Conservation (phyloP, 2,797 vertebrate genomes). For the Darevskia mixta region DNA sequence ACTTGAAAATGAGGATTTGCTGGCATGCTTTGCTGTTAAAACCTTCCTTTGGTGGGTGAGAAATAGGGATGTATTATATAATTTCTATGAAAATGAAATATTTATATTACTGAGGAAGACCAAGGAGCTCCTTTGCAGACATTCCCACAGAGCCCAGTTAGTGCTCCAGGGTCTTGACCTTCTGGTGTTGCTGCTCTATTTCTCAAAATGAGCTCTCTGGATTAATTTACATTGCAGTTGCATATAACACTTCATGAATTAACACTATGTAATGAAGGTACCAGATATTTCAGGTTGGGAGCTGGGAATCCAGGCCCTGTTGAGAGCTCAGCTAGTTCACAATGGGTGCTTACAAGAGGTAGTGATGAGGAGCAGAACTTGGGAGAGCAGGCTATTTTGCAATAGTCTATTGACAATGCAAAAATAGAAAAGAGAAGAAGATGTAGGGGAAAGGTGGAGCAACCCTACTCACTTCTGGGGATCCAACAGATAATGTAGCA, state of each 20-base stretch:
- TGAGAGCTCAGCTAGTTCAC: background rate
- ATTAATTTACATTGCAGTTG: background rate
- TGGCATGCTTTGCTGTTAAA: background rate
- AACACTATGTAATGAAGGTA: background rate
- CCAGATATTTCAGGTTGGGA: background rate
- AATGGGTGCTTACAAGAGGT: background rate
- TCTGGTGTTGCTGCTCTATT: background rate
- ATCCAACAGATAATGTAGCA: background rate
- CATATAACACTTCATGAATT: background rate
- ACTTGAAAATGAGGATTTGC: background rate
- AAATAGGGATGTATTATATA: constrained; percentile 7
- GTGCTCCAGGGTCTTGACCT: constrained; percentile 2
- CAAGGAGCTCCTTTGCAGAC: background rate
- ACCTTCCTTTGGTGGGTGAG: background rate
- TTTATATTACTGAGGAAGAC: background rate
- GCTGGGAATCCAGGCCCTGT: background rate
- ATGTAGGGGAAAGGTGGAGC: background rate
- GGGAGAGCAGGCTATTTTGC: background rate
- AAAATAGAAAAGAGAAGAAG: background rate
- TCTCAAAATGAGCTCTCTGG: background rate
- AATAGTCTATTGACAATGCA: background rate
- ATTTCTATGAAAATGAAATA: constrained; percentile 14
- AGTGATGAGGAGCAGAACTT: background rate
- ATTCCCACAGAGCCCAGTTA: background rate
- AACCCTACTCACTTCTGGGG: background rate